Percentiles rank a stretch among this genome's conserved stretches.
These are phyloP conservation scores for Diploscapter pachys DNA, from an alignment of 1,140 invertebrate genomes.

Conservation along the genomic window DNA sequence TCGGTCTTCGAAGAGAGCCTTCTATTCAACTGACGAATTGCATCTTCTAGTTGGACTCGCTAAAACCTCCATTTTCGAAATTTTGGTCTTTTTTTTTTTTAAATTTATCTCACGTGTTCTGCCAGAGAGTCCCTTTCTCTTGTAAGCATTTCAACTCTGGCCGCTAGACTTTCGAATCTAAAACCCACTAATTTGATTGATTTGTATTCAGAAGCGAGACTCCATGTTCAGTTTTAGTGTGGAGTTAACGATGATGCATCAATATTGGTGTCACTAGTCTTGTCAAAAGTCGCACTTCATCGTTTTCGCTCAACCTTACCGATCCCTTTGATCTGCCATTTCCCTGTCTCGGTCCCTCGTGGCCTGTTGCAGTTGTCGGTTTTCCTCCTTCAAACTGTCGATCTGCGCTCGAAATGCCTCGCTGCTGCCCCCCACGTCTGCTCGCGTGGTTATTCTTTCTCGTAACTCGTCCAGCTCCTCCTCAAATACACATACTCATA, in stretches of 20 bases:
- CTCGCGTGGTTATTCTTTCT: conserved; percentile 48
- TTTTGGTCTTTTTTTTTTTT: conserved; percentile 8
- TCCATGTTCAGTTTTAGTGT: conserved; percentile 26
- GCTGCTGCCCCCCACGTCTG: conserved; percentile 41
- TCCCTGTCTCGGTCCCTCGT: conserved; percentile 50
- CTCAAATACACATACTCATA: conserved; percentile 34
- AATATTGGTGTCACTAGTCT: too few species aligned
- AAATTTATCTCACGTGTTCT: conserved; percentile 19
- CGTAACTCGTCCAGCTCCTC: conserved; percentile 46
- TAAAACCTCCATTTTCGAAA: conserved; percentile 33
- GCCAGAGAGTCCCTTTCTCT: conserved; percentile 27
- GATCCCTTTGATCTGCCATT: conserved; percentile 49
- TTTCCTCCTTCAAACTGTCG: conserved; percentile 54
- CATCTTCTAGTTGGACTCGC: conserved; percentile 55
- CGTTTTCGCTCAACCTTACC: background rate
- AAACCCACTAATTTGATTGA: background rate
- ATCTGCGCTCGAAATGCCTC: conserved; percentile 57
- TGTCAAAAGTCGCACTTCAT: too few species aligned
- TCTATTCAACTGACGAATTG: conserved; percentile 50
- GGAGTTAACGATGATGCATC: too few species aligned
- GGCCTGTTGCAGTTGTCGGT: conserved; percentile 46
- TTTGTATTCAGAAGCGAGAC: background rate
- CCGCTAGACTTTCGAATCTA: conserved; percentile 28
- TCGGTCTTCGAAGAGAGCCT: conserved; percentile 45
- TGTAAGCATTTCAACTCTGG: conserved; percentile 24